Percentiles rank a stretch among this genome's conserved stretches.
Conservation (phyloP, 2,888 invertebrate genomes). For the Flexamia atlantica region DNA sequence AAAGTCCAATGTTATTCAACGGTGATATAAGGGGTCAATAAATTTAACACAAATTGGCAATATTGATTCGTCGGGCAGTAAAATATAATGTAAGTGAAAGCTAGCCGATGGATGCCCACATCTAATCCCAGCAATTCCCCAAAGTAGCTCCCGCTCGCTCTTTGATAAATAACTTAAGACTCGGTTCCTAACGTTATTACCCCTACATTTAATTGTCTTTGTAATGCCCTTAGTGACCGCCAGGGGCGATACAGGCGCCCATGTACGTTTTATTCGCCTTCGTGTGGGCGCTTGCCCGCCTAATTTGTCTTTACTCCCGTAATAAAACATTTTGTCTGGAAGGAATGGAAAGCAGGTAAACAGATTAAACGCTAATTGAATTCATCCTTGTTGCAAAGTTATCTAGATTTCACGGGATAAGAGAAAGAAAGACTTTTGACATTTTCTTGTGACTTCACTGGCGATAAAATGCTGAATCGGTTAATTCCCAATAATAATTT, state of each 20-base stretch:
- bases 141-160: constrained; percentile 40
- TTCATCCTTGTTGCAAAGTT: no score
- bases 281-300: neutral
- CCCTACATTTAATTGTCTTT: constrained; percentile 57
- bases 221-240: constrained; percentile 54
- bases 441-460: no score
- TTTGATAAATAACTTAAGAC: constrained; percentile 60
- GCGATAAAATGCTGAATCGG: no score
- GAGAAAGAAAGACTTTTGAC: no score
- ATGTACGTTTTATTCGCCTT: constrained; percentile 2
- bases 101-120: constrained; percentile 25
- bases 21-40: neutral
- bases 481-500: no score
- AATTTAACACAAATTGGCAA: constrained; percentile 47
- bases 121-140: constrained; percentile 56
- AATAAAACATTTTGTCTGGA: no score
- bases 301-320: neutral
- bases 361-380: no score
- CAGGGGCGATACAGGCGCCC: neutral
- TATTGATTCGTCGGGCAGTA: constrained; percentile 44
- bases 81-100: constrained; percentile 60
- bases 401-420: no score
- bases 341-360: no score
- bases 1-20: neutral
- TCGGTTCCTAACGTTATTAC: constrained; percentile 56